Evolutionary conservation across 1,140 invertebrate genomes (phyloP), one percentile per base, ranked within the genome.

Genomic region (Littorina saxatilis): DNA sequence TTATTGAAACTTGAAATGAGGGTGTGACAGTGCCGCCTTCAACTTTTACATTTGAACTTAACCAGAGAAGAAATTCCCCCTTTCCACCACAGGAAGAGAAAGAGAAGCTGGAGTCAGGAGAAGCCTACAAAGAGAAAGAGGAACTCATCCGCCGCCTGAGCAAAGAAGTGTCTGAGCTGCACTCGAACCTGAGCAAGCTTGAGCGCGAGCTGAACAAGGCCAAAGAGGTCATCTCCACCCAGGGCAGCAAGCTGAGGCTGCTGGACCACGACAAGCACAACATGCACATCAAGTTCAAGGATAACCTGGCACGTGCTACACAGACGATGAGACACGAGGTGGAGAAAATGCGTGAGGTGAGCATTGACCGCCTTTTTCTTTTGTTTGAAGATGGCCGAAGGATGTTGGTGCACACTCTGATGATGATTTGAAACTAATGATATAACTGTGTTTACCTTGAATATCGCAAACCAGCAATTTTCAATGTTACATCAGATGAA

Each of bases 241-340:
- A 89, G 52, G 84, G 82, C 43, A 76, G 77, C 37, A 87, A 84
- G 58, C 50, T 89, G 4, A 84, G 86, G 63, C 58, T 85, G 17
- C 35, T 87, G 43, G 88, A 89, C 47, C 82, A 81, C 13, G 87
- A 89, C 27, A 89, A 85, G 73, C 77, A 74, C 32, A 87, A 87
- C 35, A 63, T 85, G 23, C 85, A 89, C 17, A 23, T 85, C 20
- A 87, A 87, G 40, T 88, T 87, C 74, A 88, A 87, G 72, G 87
- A 87, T 23, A 86, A 88, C 37, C 70, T 88, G 39, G 81, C 83
- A 2, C 85, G 82, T 37, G 81, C 78, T 29, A 84, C 86, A 3
- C 83, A 83, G 47, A 85, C 76, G 2, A 83, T 88, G 83, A 79
- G 86, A 37, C 39, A 81, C 20, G 87, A 90, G 40, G 83, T 90